These are phyloP conservation scores for Conistra vaccinii DNA, from an alignment of 2,888 invertebrate genomes.

Conservation along the genomic window DNA sequence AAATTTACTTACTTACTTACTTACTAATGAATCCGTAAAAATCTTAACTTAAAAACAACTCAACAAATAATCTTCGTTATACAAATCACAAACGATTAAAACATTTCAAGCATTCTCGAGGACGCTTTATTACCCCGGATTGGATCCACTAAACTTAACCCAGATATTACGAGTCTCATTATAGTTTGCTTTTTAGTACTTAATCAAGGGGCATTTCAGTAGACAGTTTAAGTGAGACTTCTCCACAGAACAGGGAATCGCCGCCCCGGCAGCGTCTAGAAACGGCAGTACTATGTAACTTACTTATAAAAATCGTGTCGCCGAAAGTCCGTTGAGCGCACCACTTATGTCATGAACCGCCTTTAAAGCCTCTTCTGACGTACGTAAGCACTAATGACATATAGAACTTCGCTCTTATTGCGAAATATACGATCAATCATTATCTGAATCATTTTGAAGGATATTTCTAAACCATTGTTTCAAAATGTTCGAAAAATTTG, in stretches of 20 bases:
- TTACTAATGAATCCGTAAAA: neutral
- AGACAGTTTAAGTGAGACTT: slow-evolving; percentile 49
- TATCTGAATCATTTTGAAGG: too few species aligned
- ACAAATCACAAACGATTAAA: slow-evolving; percentile 31
- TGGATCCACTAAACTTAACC: slow-evolving; percentile 24
- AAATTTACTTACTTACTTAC: too few species aligned
- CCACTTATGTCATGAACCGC: neutral
- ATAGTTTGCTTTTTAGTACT: slow-evolving; percentile 54
- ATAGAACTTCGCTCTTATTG: too few species aligned
- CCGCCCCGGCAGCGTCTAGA: too few species aligned
- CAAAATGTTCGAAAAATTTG: too few species aligned
- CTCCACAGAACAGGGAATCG: neutral
- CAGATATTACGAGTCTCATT: slow-evolving; percentile 36
- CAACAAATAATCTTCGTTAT: neutral
- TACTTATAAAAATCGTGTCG: neutral
- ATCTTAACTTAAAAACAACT: neutral
- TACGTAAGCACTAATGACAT: too few species aligned
- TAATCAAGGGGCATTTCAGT: slow-evolving; percentile 41
- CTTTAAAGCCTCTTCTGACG: too few species aligned
- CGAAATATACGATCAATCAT: too few species aligned
- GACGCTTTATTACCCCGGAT: slow-evolving; percentile 25
- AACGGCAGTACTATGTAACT: neutral
- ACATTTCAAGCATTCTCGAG: slow-evolving; percentile 7
- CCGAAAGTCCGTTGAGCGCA: neutral
- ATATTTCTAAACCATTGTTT: too few species aligned